Evolutionary conservation across 2,797 vertebrate species (phyloP), one percentile per base, ranked within the genome.

Genomic region (Perodicticus potto): DNA sequence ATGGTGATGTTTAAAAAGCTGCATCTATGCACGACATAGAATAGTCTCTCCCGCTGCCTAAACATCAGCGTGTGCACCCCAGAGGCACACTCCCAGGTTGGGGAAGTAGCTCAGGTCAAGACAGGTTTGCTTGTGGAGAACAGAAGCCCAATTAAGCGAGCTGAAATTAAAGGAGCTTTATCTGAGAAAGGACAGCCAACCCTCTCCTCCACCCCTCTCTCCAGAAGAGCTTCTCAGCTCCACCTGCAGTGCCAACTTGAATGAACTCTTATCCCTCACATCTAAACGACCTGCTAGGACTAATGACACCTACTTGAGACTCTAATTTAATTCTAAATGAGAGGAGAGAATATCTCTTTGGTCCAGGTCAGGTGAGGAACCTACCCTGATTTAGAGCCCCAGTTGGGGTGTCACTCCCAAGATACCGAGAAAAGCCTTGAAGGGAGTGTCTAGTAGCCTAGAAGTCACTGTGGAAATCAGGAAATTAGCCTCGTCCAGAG

Each of bases 11-110:
- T 87, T 78, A 8, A 91, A 92, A 70, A 19, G 10, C 49, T 49
- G 22, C 11, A 40, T 12, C 29, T 13, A 3, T 32, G n/a, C 0
- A 19, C 67, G 37, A 7, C 0, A 0, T n/a, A 29, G 81, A 65
- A 53, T 61, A 14, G 29, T 37, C 70, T 76, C 70, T 89, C 78
- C 72, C 40, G 29, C 40, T 7, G 16, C 65, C 43, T 70, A 76
- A 85, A 78, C 34, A 57, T 16, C 49, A 27, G 25, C 37, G 32
- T 29, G 5, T 91, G 49, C 2, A 29, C 49, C 32, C 22, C 8
- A 4, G 27, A 85, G 32, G 19, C 17, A 3, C 49, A 55, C 25
- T 34, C 23, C 22, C 45, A 70, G 73, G 84, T 82, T 65, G 53
- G 63, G 61, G 34, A 85, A 27, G 25, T 14, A 34, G 8, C 45